phyloP scores from a whole-genome alignment of 2,113 vertebrate genomes.

The Cnemophilus loriae region DNA sequence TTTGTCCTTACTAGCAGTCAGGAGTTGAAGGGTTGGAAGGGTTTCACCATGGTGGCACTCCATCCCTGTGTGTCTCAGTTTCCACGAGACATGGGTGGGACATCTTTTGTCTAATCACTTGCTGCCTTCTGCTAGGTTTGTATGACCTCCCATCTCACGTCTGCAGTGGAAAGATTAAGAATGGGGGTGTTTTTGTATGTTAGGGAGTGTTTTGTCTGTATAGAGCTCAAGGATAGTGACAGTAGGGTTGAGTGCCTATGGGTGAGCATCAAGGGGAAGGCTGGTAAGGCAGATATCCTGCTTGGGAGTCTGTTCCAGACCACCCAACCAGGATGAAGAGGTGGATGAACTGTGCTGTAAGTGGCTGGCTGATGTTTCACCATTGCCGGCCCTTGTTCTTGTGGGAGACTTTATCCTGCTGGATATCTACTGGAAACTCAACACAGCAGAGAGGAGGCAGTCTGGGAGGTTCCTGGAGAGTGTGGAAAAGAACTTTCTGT shows the following conservation, averaged over 20 bases:
- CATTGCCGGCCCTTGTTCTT: not conserved
- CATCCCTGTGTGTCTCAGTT: not conserved
- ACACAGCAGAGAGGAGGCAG: not conserved
- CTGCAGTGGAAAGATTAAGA: not conserved
- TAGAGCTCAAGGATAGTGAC: not conserved
- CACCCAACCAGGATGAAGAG: not conserved
- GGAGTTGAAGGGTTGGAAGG: not conserved
- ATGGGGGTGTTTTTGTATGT: not conserved
- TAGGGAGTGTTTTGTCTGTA: not conserved
- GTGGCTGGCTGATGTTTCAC: not conserved
- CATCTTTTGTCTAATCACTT: conserved; percentile 9
- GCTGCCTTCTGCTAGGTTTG: not conserved
- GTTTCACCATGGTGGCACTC: not conserved
- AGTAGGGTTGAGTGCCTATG: not conserved
- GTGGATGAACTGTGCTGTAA: not conserved
- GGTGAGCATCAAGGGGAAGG: not conserved
- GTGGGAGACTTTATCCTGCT: not conserved
- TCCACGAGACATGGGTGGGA: conserved; percentile 1
- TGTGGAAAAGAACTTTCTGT: not conserved
- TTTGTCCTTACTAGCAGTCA: not conserved
- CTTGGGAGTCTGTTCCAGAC: not conserved
- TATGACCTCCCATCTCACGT: not conserved
- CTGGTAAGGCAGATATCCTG: not conserved
- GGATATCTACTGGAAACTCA: not conserved
- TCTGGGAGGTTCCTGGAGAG: not conserved